Evolutionary conservation across 2,888 invertebrate species (phyloP).

Genomic region (Trachelus stipa): DNA sequence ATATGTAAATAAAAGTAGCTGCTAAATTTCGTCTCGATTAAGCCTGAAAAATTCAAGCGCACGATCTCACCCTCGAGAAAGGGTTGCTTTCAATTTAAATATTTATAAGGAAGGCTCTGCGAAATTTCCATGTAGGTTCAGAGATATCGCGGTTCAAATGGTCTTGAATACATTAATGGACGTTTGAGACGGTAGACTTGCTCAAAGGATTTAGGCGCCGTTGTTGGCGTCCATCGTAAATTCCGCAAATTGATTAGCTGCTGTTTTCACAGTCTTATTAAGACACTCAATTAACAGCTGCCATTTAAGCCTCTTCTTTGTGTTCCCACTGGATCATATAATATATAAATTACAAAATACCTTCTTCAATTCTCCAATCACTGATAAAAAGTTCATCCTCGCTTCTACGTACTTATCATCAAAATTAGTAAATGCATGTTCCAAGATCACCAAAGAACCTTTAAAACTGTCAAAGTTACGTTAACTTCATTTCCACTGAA

Average conservation of each 20-base stretch:
- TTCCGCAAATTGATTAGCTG: neutral
- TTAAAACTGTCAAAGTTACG: neutral
- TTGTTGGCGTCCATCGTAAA: neutral
- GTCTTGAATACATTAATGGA: constrained; percentile 39
- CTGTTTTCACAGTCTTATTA: neutral
- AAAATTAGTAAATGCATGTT: neutral
- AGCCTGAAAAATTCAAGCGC: constrained; percentile 45
- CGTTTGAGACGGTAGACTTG: constrained; percentile 18
- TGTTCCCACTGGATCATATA: neutral
- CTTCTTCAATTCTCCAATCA: neutral
- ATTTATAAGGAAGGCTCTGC: constrained; percentile 47
- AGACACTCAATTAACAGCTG: neutral
- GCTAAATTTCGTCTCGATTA: constrained; percentile 26
- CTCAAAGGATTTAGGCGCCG: neutral
- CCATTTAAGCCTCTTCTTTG: neutral
- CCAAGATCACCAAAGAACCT: neutral
- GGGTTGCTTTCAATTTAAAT: constrained; percentile 44
- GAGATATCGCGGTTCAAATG: constrained; percentile 34
- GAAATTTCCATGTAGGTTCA: constrained; percentile 41
- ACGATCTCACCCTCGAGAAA: constrained; percentile 35
- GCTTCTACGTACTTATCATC: neutral
- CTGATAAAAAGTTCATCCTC: neutral
- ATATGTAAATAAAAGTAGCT: constrained; percentile 37
- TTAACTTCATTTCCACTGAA: neutral
- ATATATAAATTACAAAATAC: neutral